A percentile compares a stretch with the other conserved stretches of the same genome.
phyloP scores from a whole-genome alignment of 2,113 vertebrate species.

The Actenoides hombroni region DNA sequence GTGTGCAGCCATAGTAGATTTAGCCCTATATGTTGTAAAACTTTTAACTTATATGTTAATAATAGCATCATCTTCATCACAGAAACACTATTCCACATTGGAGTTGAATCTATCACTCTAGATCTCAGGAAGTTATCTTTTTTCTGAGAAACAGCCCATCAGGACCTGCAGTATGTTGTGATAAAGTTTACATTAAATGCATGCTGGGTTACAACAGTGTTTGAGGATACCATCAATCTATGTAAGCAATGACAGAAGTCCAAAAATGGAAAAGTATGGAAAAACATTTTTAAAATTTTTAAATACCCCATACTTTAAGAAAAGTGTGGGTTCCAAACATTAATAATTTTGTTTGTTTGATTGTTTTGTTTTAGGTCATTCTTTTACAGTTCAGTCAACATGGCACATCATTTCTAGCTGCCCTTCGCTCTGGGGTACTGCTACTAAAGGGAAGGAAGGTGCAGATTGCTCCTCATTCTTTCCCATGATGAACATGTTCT shows the following conservation, averaged over 20 bases:
- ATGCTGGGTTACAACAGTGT: background rate
- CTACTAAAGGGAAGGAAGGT: background rate
- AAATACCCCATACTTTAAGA: no score
- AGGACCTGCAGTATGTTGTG: background rate
- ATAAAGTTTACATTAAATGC: background rate
- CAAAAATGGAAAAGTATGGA: background rate
- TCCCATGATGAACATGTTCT: background rate
- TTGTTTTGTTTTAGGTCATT: background rate
- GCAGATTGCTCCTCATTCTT: background rate
- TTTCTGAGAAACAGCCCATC: background rate
- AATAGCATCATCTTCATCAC: background rate
- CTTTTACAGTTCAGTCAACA: background rate
- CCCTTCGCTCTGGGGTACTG: background rate
- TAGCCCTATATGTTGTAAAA: background rate
- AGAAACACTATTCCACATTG: background rate
- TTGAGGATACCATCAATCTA: background rate
- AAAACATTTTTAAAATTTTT: background rate
- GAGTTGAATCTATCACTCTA: background rate
- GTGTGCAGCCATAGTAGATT: background rate
- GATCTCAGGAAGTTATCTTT: background rate
- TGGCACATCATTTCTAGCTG: background rate
- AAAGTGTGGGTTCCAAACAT: background rate
- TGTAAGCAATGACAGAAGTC: background rate
- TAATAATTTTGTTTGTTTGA: no score
- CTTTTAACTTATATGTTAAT: background rate